A percentile compares a stretch with the other conserved stretches of the same genome.
Evolutionary conservation across 2,797 vertebrate genomes (phyloP).

Genomic region (Holocentrus rufus): DNA sequence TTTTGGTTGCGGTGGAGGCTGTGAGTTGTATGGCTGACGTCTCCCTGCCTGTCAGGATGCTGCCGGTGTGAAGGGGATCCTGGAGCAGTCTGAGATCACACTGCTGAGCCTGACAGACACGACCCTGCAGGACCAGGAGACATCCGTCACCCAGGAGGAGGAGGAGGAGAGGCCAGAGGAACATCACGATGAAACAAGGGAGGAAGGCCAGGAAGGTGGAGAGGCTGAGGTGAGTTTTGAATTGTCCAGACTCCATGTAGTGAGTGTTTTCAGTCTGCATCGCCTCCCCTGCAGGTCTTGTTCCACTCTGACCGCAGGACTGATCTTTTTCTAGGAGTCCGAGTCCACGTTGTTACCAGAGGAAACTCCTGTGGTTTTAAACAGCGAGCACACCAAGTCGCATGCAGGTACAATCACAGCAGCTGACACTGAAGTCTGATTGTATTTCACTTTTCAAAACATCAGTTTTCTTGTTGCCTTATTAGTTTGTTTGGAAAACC

Average conservation of each 20-base stretch:
- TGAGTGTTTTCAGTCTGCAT: too few species aligned
- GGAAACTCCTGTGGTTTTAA: slow-evolving; percentile 7
- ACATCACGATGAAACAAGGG: not conserved
- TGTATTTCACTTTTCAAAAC: too few species aligned
- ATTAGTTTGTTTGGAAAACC: too few species aligned
- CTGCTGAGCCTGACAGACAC: slow-evolving; percentile 85
- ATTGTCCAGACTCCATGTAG: not conserved
- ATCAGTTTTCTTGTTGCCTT: too few species aligned
- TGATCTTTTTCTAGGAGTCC: slow-evolving; percentile 41
- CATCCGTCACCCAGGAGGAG: slow-evolving; percentile 58
- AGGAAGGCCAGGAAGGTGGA: slow-evolving; percentile 3
- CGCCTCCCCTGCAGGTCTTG: not conserved
- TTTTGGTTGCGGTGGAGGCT: not conserved
- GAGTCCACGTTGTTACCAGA: not conserved
- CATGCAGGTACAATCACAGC: slow-evolving; percentile 55
- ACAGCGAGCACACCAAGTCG: slow-evolving; percentile 9
- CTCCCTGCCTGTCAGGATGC: slow-evolving; percentile 76
- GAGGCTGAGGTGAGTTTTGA: slow-evolving; percentile 38
- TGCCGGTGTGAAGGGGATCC: slow-evolving; percentile 83
- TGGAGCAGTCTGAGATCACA: slow-evolving; percentile 91
- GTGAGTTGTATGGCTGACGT: not conserved
- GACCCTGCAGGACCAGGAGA: slow-evolving; percentile 78
- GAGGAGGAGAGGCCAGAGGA: slow-evolving; percentile 57
- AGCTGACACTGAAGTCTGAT: too few species aligned
- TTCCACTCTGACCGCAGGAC: not conserved